phyloP scores from a whole-genome alignment of 2,113 vertebrate genomes.

The Prinia subflava region DNA sequence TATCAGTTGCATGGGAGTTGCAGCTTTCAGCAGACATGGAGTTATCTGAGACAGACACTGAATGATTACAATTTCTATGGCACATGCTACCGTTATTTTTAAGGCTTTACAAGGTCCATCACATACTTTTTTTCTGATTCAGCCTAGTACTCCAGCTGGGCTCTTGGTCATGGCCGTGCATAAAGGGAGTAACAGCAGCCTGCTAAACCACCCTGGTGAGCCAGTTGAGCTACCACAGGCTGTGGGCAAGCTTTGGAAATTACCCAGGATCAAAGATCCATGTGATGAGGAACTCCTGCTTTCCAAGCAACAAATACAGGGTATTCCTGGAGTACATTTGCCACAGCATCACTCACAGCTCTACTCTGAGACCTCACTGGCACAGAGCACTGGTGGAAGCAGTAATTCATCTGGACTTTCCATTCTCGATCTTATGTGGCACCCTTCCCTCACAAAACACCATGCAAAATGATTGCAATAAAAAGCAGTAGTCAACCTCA shows the following conservation, averaged over 20 bases:
- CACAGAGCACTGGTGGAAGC: neutral
- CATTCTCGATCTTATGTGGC: rapidly evolving
- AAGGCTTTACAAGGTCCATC: neutral
- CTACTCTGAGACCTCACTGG: neutral
- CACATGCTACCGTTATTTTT: neutral
- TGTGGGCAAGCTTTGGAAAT: neutral
- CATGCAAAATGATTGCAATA: neutral
- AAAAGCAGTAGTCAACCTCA: neutral
- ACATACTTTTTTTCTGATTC: neutral
- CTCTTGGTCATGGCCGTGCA: neutral
- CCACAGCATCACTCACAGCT: neutral
- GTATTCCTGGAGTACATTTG: neutral
- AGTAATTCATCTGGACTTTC: neutral
- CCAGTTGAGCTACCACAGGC: neutral
- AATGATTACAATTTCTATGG: neutral
- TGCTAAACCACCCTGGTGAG: neutral
- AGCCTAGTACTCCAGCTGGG: neutral
- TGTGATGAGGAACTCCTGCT: neutral
- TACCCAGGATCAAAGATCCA: neutral
- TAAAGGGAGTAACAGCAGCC: neutral
- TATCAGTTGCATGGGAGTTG: neutral
- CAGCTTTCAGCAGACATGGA: neutral
- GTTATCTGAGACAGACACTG: neutral
- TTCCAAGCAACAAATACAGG: neutral
- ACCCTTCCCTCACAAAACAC: neutral